Conservation (phyloP, 92 coral and sea anemone species). For the Phenganax stokvisi region DNA sequence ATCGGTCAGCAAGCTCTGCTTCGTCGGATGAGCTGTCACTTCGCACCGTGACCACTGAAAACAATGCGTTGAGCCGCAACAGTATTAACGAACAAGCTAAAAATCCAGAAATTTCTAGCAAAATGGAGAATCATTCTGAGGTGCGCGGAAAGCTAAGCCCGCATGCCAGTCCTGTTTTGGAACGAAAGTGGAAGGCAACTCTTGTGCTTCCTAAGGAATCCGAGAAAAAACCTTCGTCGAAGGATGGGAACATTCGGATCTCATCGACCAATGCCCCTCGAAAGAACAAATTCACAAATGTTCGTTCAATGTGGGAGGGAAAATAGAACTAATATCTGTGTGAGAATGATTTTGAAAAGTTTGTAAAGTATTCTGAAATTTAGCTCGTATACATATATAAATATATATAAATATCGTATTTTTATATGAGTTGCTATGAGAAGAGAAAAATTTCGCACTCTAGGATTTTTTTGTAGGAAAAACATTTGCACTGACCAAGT, state of each 20-base stretch:
- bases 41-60: constrained; percentile 6
- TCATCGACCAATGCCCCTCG: constrained; percentile 18
- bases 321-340: constrained; percentile 8
- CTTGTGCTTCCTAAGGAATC: constrained; percentile 29
- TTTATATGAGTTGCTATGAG: constrained; percentile 30
- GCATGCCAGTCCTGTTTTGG: constrained; percentile 24
- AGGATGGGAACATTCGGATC: constrained; percentile 25
- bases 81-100: neutral
- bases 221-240: constrained; percentile 14
- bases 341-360: neutral
- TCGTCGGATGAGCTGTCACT: constrained; percentile 27
- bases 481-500: constrained; percentile 1
- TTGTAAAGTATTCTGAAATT: neutral
- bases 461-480: constrained; percentile 23
- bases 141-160: constrained; percentile 5
- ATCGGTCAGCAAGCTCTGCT: constrained; percentile 32
- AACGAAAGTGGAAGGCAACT: constrained; percentile 30
- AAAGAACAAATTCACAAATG: constrained; percentile 32
- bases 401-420: constrained; percentile 37
- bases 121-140: constrained; percentile 21
- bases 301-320: constrained; percentile 37
- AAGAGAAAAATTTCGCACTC: neutral
- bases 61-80: neutral
- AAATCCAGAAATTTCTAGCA: constrained; percentile 1
- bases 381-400: constrained; percentile 24